Conservation (phyloP, 2,888 invertebrate species). For the Rhorus exstirpatorius region DNA sequence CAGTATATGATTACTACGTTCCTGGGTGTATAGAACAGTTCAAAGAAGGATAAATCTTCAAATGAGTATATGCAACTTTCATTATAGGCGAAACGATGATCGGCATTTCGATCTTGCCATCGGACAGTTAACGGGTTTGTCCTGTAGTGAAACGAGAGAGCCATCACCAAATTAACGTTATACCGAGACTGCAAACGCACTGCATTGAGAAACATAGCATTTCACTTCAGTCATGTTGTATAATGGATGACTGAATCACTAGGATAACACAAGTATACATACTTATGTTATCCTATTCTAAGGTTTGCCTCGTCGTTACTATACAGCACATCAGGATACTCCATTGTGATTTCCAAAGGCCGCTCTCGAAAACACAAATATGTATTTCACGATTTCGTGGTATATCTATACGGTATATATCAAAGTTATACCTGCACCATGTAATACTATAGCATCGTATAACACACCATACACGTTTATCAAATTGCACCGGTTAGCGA, state of each 20-base stretch:
- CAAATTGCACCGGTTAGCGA: slow-evolving; percentile 20
- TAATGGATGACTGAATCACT: too few relatives aligned
- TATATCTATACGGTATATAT: neutral
- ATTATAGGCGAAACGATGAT: too few relatives aligned
- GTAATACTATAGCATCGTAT: neutral
- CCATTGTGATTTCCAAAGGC: slow-evolving; percentile 1
- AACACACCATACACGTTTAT: slow-evolving; percentile 20
- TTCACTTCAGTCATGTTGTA: slow-evolving; percentile 1
- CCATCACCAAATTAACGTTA: slow-evolving; percentile 35
- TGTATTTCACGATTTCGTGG: slow-evolving; percentile 6
- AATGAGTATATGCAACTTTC: neutral
- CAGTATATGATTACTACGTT: too few relatives aligned
- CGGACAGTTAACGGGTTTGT: slow-evolving; percentile 1
- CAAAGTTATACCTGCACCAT: neutral
- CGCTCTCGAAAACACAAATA: neutral
- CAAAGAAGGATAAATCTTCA: neutral
- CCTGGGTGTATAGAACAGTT: too few relatives aligned
- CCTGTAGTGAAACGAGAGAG: neutral
- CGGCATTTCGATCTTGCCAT: neutral
- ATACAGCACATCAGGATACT: slow-evolving; percentile 32
- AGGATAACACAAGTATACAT: too few relatives aligned
- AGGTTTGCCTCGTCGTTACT: slow-evolving; percentile 13
- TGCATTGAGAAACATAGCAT: slow-evolving; percentile 16
- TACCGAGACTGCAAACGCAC: neutral
- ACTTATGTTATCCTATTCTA: neutral